These are phyloP conservation scores for Diarsia rubi DNA, from an alignment of 2,888 invertebrate species.

Conservation along the genomic window DNA sequence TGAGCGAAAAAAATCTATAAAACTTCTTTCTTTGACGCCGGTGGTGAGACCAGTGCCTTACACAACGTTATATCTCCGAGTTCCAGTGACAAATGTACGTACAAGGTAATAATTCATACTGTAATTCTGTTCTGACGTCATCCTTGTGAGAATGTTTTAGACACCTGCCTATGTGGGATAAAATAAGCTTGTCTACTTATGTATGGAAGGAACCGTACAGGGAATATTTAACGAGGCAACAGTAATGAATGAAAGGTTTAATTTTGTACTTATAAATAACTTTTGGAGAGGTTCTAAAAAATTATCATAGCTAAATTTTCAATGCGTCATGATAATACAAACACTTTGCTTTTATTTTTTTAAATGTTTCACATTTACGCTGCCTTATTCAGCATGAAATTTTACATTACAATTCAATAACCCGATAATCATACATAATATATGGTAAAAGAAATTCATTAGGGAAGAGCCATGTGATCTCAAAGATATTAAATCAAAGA, in stretches of 20 bases:
- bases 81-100: constrained; percentile 40
- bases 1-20: background rate
- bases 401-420: too few species aligned
- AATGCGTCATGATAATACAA: background rate
- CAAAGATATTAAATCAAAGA: too few species aligned
- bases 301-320: background rate
- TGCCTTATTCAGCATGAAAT: too few species aligned
- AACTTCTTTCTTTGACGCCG: background rate
- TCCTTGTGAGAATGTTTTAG: constrained; percentile 5
- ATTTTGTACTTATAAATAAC: background rate
- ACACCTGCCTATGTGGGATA: constrained; percentile 28
- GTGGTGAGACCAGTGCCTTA: background rate
- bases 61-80: constrained; percentile 9
- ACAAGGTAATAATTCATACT: constrained; percentile 55
- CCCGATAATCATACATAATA: too few species aligned
- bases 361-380: too few species aligned
- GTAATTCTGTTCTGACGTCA: constrained; percentile 52
- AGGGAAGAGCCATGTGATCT: too few species aligned
- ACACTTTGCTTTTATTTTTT: too few species aligned
- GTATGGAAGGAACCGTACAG: background rate
- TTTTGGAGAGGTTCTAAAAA: too few species aligned
- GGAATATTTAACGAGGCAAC: constrained; percentile 26
- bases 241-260: background rate
- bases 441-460: too few species aligned
- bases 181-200: constrained; percentile 22